Percentiles rank a stretch among this genome's conserved stretches.
Conservation (phyloP, 1,140 invertebrate genomes). For the Drosophila parvula region DNA sequence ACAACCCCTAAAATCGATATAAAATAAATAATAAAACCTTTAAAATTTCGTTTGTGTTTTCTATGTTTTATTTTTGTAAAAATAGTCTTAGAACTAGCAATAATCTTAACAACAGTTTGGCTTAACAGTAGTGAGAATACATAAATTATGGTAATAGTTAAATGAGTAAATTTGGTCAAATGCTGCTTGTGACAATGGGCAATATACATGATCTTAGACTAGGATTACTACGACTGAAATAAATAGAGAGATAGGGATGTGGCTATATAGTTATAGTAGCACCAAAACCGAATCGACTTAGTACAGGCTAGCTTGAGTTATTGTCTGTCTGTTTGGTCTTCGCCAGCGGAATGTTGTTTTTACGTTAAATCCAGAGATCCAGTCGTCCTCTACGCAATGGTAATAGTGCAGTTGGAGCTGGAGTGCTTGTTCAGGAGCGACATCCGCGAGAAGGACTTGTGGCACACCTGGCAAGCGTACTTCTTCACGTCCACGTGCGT, state of each 20-base stretch:
- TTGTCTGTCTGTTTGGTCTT: conserved; percentile 74
- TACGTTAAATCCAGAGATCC: neutral
- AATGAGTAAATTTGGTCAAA: conserved; percentile 69
- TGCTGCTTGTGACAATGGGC: conserved; percentile 66
- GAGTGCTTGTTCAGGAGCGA: conserved; percentile 95
- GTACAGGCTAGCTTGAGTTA: conserved; percentile 38
- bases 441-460: conserved; percentile 92
- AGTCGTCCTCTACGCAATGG: conserved; percentile 64
- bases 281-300: conserved; percentile 74
- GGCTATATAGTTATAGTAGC: conserved; percentile 50
- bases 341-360: conserved; percentile 74
- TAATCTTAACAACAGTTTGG: conserved; percentile 56
- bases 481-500: conserved; percentile 86
- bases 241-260: conserved; percentile 34
- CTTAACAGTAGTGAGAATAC: conserved; percentile 46
- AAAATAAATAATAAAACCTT: neutral
- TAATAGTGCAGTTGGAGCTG: conserved; percentile 84
- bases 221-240: conserved; percentile 42
- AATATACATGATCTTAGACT: conserved; percentile 71
- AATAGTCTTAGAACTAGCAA: conserved; percentile 51
- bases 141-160: conserved; percentile 48
- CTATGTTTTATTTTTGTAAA: conserved; percentile 62
- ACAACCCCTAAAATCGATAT: too few species aligned
- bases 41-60: conserved; percentile 33
- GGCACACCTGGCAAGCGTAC: conserved; percentile 85